Base-by-base conservation (phyloP, 1,140 invertebrate species). In the Cherax quadricarinatus region DNA sequence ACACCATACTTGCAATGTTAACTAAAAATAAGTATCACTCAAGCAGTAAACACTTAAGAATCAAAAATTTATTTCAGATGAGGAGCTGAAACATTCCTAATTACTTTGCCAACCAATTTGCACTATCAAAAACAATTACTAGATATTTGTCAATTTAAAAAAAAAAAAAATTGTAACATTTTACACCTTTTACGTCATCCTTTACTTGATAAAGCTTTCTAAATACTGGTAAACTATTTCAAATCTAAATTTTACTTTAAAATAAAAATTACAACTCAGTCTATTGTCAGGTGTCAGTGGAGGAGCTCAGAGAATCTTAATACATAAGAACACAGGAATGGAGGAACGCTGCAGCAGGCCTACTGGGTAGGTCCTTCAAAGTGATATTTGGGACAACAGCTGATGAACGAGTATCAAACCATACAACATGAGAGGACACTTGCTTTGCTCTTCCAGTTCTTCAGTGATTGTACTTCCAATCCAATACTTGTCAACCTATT, bases 361-460 rank as follows among this genome's bases (percentile, higher is more conserved):
- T 41, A 41, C 30, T 41, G 30, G 30, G 30, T 2, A 41, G 30
- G 30, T 41, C 2, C 30, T 41, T 41, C 30, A 41, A 41, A 41
- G 30, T 41, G 30, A 41, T 41, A 41, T 41, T 41, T 2, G 30
- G 30, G 30, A 41, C 30, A 41, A 41, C 30, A 41, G 30, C 30
- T 41, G 30, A 30, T 75, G 16, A 75, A 30, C n/a, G 12, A 75
- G n/a, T 75, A 75, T 30, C 70, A 30, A 75, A 75, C 7, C 70
- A 75, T 75, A n/a, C 70, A 75, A 75, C 66, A 70, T 70, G n/a
- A 75, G 70, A 75, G 70, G n/a, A 24, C 70, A 75, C 24, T 30
- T 75, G 62, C 70, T 75, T 18, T 21, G 12, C 70, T 75, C 70
- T 75, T 75, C 70, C 30, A 75, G 7, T 18, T 24, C 70, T 75